A percentile compares a stretch with the other conserved stretches of the same genome.
phyloP scores from a whole-genome alignment of 2,888 invertebrate species.

The Acronicta psi region DNA sequence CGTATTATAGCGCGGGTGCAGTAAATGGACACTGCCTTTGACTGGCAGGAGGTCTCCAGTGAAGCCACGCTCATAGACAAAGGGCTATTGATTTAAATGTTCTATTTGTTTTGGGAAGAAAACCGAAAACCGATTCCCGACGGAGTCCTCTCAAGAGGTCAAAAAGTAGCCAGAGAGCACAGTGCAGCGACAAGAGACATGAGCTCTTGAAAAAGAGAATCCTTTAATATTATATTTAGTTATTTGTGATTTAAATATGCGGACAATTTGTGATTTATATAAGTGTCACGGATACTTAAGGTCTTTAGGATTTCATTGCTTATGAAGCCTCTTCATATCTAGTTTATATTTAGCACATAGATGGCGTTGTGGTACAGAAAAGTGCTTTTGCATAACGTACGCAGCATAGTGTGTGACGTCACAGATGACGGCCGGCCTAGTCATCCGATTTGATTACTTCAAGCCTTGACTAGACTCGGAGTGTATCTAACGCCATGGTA shows the following conservation, averaged over 20 bases:
- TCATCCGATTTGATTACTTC: slow-evolving; percentile 45
- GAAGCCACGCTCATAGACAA: not conserved
- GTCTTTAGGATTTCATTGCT: no score
- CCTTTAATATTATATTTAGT: no score
- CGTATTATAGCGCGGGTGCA: slow-evolving; percentile 44
- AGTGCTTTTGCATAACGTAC: slow-evolving; percentile 14
- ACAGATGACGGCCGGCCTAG: slow-evolving; percentile 38
- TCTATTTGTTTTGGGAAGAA: not conserved
- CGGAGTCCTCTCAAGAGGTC: no score
- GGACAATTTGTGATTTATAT: no score
- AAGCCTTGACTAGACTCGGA: slow-evolving; percentile 30
- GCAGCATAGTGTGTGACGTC: slow-evolving; percentile 32
- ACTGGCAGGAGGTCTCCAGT: slow-evolving; percentile 2
- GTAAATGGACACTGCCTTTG: slow-evolving; percentile 38
- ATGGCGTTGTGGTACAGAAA: slow-evolving; percentile 6
- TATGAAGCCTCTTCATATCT: no score
- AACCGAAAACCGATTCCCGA: not conserved
- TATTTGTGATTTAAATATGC: no score
- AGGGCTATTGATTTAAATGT: not conserved
- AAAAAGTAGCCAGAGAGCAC: no score
- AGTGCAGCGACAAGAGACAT: no score
- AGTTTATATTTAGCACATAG: slow-evolving; percentile 11
- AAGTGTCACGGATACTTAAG: no score
- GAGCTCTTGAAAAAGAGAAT: no score
- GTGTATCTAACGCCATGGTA: slow-evolving; percentile 24